Percentiles rank a stretch among this genome's conserved stretches.
These are phyloP conservation scores for Leptocoma aspasia DNA, from an alignment of 2,113 vertebrate genomes.

Conservation along the genomic window DNA sequence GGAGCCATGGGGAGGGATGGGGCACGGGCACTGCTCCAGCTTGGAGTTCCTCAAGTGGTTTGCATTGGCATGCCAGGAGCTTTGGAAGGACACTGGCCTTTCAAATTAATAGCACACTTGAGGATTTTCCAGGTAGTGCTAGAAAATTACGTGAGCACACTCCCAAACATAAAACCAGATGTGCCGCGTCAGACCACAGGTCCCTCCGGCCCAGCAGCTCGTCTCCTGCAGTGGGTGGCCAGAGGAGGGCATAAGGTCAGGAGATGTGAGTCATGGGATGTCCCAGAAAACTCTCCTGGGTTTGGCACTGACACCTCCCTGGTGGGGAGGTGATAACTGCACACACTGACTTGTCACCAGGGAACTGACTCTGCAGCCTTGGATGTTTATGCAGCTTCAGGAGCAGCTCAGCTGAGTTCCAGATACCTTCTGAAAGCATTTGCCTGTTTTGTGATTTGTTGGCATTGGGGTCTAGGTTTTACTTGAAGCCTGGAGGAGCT, in stretches of 20 bases:
- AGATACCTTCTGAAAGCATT: background rate
- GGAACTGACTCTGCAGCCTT: background rate
- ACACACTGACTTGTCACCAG: background rate
- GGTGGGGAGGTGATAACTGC: background rate
- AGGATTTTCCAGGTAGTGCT: slow-evolving; percentile 49
- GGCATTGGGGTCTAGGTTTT: background rate
- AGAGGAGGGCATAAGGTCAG: background rate
- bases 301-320: background rate
- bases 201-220: background rate
- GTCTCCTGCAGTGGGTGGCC: background rate
- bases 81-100: slow-evolving; percentile 34
- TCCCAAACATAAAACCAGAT: slow-evolving; percentile 31
- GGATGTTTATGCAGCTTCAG: rapidly evolving
- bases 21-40: background rate
- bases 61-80: background rate
- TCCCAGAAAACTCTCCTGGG: background rate
- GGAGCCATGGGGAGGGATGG: background rate
- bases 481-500: background rate
- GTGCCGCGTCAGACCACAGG: background rate
- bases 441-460: background rate
- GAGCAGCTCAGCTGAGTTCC: background rate
- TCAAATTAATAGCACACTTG: slow-evolving; percentile 42
- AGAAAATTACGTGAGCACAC: background rate
- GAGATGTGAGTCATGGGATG: background rate
- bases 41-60: slow-evolving; percentile 5